Base-by-base conservation (phyloP, 2,888 invertebrate species). In the Caenorhabditis uteleia region DNA sequence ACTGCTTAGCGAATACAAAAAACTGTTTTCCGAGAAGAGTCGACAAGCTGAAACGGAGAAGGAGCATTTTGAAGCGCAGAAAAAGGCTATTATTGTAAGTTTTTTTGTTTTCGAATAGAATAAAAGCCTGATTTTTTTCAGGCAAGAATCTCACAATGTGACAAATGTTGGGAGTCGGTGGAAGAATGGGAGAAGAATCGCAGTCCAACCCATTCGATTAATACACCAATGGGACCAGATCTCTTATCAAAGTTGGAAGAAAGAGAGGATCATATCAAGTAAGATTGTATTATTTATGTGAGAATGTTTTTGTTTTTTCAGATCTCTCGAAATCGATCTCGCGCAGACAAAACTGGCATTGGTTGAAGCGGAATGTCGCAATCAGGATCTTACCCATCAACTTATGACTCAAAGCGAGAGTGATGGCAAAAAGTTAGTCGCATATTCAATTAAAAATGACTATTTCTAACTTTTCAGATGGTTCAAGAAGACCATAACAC, bases 311-410 rank as follows among this genome's bases (percentile, higher is more conserved):
- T 7, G 8, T 18, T 25, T 12, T 50, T 65, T 46, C 34, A 68
- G 75, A 47, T 58, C 70, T 0, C 58, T 98, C 18, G 98, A 98
- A 84, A 86, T 95, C 59, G 95, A 98, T 82, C 86, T 98, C 74
- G 98, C 97, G 2, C 92, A 94, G 84, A 93, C 95, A 0, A 98
- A 98, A 85, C 86, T 98, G 71, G 94, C 93, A 0, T 90, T 95
- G 72, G 98, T 97, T 5, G 95, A 98, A 85, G 75, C 79, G 0
- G 75, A 80, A 42, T 82, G 81, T 50, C 69, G 77, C 27, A 82
- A 82, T 46, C 81, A 82, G 65, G 82, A 93, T 84, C 86, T 97
- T 68, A 91, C 91, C 34, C 95, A 97, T 59, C 80, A 82, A 48
- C 64, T 80, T 45, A 61, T 61, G 62, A 48, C 70, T n/a, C 56